These are phyloP conservation scores for Vespertilio murinus DNA, from an alignment of 2,797 vertebrate genomes.

Conservation along the genomic window DNA sequence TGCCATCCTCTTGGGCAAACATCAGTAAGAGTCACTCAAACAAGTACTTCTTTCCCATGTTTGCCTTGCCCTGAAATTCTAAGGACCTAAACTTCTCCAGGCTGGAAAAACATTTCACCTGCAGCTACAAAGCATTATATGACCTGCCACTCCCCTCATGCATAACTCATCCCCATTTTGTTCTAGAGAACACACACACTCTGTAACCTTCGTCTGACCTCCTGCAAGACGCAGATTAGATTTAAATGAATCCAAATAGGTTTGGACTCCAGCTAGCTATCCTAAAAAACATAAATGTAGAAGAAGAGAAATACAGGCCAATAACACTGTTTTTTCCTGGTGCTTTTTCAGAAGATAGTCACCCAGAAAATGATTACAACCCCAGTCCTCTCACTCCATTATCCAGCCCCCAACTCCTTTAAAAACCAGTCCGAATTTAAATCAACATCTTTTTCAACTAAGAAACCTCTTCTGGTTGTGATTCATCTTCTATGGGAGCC, in stretches of 20 bases:
- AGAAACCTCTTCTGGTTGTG: not conserved
- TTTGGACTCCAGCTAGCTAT: not conserved
- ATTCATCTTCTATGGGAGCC: conserved; percentile 14
- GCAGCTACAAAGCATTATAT: not conserved
- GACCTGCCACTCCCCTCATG: not conserved
- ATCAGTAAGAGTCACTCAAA: not conserved
- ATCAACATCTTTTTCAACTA: conserved; percentile 8
- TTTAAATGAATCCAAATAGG: conserved; percentile 57
- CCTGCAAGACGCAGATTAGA: conserved; percentile 40
- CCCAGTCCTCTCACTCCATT: not conserved
- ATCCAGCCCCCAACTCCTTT: not conserved
- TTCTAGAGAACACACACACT: conserved; percentile 8
- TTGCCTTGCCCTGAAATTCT: not conserved
- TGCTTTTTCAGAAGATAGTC: not conserved
- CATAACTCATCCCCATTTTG: not conserved
- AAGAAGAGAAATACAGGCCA: not conserved
- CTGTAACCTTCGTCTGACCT: conserved; percentile 13
- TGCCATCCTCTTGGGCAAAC: not conserved
- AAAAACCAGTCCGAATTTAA: conserved; percentile 47
- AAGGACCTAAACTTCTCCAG: not conserved
- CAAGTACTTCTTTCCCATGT: not conserved
- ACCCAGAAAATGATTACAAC: conserved; percentile 17
- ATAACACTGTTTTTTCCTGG: conserved; percentile 22
- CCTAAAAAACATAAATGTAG: conserved; percentile 39
- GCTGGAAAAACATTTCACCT: not conserved